phyloP scores from a whole-genome alignment of 2,888 invertebrate species.

The Rhaphigaster nebulosa region DNA sequence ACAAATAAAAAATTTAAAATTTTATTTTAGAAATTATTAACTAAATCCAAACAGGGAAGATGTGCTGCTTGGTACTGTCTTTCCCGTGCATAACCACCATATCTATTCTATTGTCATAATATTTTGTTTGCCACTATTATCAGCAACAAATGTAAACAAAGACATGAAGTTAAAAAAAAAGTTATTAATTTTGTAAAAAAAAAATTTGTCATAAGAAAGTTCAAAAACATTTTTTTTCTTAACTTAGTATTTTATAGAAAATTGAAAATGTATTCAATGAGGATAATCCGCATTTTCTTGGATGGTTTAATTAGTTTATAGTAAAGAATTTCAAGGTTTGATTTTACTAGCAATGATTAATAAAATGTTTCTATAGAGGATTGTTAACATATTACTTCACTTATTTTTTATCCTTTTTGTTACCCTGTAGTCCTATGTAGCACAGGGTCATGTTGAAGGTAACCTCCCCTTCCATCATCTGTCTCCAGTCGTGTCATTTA shows the following conservation, averaged over 20 bases:
- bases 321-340: not conserved
- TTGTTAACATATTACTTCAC: not conserved
- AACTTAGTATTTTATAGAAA: not conserved
- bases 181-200: no score
- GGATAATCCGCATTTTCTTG: not conserved
- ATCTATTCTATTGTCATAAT: no score
- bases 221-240: not conserved
- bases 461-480: not conserved
- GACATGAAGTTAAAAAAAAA: not conserved
- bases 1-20: not conserved
- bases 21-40: not conserved
- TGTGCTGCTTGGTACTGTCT: no score
- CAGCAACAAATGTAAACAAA: no score
- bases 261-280: not conserved
- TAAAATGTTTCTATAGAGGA: not conserved
- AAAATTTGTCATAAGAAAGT: no score
- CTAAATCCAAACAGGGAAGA: no score
- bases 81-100: no score
- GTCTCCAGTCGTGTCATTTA: not conserved
- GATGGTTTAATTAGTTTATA: not conserved
- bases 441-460: not conserved
- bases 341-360: not conserved
- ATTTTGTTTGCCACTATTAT: no score
- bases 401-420: not conserved
- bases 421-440: not conserved